Percentiles rank a stretch among this genome's conserved stretches.
Evolutionary conservation across 2,888 invertebrate genomes (phyloP).

Genomic region (Timandra comae): DNA sequence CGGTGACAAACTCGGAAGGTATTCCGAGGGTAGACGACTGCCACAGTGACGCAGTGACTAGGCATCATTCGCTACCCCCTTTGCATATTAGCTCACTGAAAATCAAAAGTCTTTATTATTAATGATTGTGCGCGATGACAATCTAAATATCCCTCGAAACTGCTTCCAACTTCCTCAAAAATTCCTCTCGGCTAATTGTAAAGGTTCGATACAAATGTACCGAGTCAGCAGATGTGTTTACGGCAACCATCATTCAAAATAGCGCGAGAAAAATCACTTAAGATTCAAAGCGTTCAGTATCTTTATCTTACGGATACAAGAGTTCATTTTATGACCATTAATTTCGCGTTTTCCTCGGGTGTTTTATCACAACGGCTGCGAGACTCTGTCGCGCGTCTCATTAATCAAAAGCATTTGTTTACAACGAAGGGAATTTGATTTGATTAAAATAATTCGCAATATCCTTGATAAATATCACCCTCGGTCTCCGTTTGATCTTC

Average conservation of each 20-base stretch:
- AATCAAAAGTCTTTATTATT: constrained; percentile 75
- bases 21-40: constrained; percentile 60
- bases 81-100: constrained; percentile 71
- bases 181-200: constrained; percentile 51
- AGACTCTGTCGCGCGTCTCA: constrained; percentile 75
- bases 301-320: constrained; percentile 74
- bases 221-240: constrained; percentile 67
- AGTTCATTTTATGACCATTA: constrained; percentile 78
- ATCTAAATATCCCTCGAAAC: constrained; percentile 66
- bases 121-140: constrained; percentile 70
- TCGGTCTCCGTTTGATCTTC: constrained; percentile 76
- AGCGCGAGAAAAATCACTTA: constrained; percentile 70
- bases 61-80: constrained; percentile 63
- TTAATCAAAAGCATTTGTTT: constrained; percentile 78
- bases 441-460: constrained; percentile 78
- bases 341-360: constrained; percentile 73
- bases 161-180: constrained; percentile 54
- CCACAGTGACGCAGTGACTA: constrained; percentile 45
- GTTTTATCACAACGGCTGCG: constrained; percentile 74
- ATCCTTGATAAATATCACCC: constrained; percentile 78
- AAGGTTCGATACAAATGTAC: constrained; percentile 56
- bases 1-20: constrained; percentile 70
- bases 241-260: constrained; percentile 63
- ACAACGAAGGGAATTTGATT: constrained; percentile 77
- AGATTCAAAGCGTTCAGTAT: constrained; percentile 72